A percentile compares a stretch with the other conserved stretches of the same genome.
Evolutionary conservation across 2,797 vertebrate genomes (phyloP).

Genomic region (Sebastes matsubarae): DNA sequence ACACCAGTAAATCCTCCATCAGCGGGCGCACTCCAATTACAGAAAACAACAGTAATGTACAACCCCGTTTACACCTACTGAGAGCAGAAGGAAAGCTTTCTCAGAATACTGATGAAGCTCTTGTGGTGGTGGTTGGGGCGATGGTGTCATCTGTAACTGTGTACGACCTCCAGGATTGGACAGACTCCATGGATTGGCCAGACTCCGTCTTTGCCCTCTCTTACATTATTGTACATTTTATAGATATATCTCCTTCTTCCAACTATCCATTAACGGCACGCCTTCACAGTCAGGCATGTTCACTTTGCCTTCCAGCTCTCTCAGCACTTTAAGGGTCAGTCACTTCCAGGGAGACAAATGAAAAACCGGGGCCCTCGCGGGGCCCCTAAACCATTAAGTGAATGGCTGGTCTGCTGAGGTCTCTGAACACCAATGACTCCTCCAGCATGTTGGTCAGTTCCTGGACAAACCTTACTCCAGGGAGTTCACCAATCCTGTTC

Average conservation of each 20-base stretch:
- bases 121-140: background rate
- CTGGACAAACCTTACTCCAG: background rate
- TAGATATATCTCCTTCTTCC: conserved; percentile 38
- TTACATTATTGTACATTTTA: background rate
- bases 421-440: background rate
- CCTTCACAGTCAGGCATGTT: background rate
- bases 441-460: background rate
- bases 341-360: conserved; percentile 25
- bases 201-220: background rate
- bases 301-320: conserved; percentile 12
- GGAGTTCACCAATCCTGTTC: background rate
- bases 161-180: conserved; percentile 26
- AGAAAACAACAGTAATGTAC: conserved; percentile 45
- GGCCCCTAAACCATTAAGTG: conserved; percentile 17
- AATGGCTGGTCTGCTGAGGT: conserved; percentile 5
- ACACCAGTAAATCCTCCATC: conserved; percentile 43
- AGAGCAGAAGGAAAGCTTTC: background rate
- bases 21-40: conserved; percentile 41
- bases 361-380: background rate
- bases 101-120: conserved; percentile 32
- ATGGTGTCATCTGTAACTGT: background rate
- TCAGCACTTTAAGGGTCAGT: conserved; percentile 58
- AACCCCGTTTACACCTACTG: conserved; percentile 38
- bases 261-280: conserved; percentile 33
- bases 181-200: background rate